Base-by-base conservation (phyloP, 2,797 vertebrate species). In the Anisognathus igniventris region DNA sequence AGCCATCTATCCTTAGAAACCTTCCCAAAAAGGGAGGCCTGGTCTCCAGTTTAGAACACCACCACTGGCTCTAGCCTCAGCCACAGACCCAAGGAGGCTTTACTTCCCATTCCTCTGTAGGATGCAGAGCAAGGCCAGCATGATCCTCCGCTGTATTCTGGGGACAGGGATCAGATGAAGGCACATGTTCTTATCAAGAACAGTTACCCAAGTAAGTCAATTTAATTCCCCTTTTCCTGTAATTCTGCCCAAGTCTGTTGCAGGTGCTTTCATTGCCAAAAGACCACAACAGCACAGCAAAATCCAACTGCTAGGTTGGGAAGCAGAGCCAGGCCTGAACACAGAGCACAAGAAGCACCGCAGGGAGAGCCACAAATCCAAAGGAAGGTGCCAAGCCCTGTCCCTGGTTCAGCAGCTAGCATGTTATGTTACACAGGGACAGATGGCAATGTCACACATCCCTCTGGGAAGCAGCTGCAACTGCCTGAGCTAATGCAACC, bases 341-440 rank as follows among this genome's bases (percentile, higher is more conserved):
- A 6, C 0, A 2, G 20, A 78, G 35, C 12, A 22, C 74, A 79
- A 60, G n/a, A 58, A 71, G 48, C 0, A 12, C 66, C 23, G 12
- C 64, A 28, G 70, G 70, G 61, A 73, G 62, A 84, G 62, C 10
- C 53, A 47, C 65, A 48, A 48, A 77, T 10, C 40, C 33, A 47
- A 39, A 45, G 37, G 76, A 62, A 91, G 64, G 48, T 51, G 71
- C 90, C 89, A 77, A 76, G 54, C 28, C 73, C 77, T 44, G 54
- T 7, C 78, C 50, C 61, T 37, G 56, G 61, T 62, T 75, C 37
- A 1, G 61, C 81, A 75, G 40, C 54, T 56, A 33, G 66, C 74
- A 76, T 12, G 8, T 51, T 54, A 5, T 2, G 0, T 22, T 60
- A 27, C 39, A 24, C 73, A 40, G 28, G 50, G 62, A 78, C 67